Percentiles rank a stretch among this genome's conserved stretches.
These are phyloP conservation scores for Odocoileus virginianus DNA, from an alignment of 2,113 vertebrate genomes.

Conservation along the genomic window DNA sequence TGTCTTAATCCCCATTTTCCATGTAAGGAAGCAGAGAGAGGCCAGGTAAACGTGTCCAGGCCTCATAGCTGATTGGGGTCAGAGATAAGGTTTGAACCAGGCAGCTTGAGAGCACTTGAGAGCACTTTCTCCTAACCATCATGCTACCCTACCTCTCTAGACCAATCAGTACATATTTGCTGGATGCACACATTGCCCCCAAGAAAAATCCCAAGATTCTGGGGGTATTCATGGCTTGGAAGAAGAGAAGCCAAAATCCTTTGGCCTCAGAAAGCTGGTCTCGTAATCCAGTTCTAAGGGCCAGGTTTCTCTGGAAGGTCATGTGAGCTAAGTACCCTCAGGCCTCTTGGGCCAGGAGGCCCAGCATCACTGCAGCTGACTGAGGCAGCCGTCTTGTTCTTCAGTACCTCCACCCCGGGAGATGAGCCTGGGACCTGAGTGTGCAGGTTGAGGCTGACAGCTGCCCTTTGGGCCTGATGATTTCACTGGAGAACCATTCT, in stretches of 20 bases:
- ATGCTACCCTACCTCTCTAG: neutral
- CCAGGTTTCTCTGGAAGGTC: neutral
- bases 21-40: neutral
- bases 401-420: neutral
- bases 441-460: slow-evolving; percentile 54
- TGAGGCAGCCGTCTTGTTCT: neutral
- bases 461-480: slow-evolving; percentile 49
- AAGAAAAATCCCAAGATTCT: neutral
- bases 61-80: neutral
- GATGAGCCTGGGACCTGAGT: neutral
- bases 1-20: neutral
- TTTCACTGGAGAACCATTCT: slow-evolving; percentile 75
- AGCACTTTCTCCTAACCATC: neutral
- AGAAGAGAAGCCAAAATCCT: neutral
- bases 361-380: neutral
- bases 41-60: neutral
- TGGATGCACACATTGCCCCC: neutral
- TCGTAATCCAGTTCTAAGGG: neutral
- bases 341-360: neutral
- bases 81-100: neutral
- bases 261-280: neutral
- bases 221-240: neutral
- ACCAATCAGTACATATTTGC: neutral
- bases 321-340: neutral
- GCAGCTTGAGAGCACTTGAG: neutral